Evolutionary conservation across 2,113 vertebrate genomes (phyloP).

Genomic region (Acrocephalus kingi): DNA sequence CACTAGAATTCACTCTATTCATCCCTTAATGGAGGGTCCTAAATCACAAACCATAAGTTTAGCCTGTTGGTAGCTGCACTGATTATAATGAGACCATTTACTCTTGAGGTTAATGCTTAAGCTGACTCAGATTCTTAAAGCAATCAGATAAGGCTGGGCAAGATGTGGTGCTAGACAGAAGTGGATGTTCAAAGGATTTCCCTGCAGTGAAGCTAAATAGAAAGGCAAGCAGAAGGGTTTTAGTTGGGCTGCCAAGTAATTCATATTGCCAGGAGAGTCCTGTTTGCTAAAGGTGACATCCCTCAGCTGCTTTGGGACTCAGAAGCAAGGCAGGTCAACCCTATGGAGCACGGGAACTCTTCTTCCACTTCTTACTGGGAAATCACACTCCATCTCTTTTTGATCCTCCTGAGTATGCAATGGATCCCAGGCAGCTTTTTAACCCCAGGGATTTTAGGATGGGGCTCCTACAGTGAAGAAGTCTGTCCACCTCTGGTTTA

Average conservation of each 20-base stretch:
- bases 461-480: not conserved
- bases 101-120: slow-evolving; percentile 42
- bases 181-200: not conserved
- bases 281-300: not conserved
- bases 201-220: not conserved
- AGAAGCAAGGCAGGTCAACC: not conserved
- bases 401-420: not conserved
- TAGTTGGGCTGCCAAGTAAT: not conserved
- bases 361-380: not conserved
- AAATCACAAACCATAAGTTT: slow-evolving; percentile 9
- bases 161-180: not conserved
- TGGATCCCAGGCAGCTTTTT: not conserved
- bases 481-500: not conserved
- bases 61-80: slow-evolving; percentile 27
- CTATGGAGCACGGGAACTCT: not conserved
- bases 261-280: not conserved
- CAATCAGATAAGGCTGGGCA: slow-evolving; percentile 6
- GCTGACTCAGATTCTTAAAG: slow-evolving; percentile 6
- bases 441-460: not conserved
- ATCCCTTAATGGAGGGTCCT: not conserved
- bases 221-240: not conserved
- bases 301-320: not conserved
- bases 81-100: slow-evolving; percentile 52
- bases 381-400: not conserved
- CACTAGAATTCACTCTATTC: slow-evolving; percentile 30